Percentiles rank a stretch among this genome's conserved stretches.
Evolutionary conservation across 2,797 vertebrate genomes (phyloP).

Genomic region (Glyptemys insculpta): DNA sequence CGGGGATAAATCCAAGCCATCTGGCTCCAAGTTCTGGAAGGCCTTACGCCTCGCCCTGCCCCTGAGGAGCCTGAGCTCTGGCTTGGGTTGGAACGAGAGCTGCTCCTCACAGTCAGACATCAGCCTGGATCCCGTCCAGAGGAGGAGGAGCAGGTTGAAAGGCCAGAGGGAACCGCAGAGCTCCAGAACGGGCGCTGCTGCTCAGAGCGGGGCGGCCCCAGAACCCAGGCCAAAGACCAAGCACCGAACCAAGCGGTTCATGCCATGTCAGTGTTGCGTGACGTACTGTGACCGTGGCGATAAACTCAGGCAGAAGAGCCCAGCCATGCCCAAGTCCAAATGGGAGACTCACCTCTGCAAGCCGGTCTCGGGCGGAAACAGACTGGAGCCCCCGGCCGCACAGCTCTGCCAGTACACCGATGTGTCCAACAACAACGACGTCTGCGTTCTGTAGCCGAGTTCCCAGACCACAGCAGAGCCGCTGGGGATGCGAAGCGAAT

Average conservation of each 20-base stretch:
- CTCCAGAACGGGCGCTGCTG: neutral
- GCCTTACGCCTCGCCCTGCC: conserved; percentile 88
- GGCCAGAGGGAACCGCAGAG: conserved; percentile 53
- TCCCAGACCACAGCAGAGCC: fast-evolving
- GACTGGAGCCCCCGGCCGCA: conserved; percentile 7
- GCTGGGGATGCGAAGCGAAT: neutral
- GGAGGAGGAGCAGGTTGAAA: conserved; percentile 81
- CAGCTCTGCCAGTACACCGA: conserved; percentile 81
- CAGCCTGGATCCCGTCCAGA: conserved; percentile 82
- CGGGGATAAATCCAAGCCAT: conserved; percentile 83
- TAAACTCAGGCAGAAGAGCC: conserved; percentile 75
- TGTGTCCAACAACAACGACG: conserved; percentile 85
- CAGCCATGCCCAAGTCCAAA: conserved; percentile 68
- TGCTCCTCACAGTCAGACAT: conserved; percentile 93
- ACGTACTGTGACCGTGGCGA: conserved; percentile 77
- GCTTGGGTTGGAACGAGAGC: conserved; percentile 90
- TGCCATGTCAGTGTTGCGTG: conserved; percentile 82
- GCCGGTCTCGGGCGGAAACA: conserved; percentile 57
- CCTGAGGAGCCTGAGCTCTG: conserved; percentile 85
- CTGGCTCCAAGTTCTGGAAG: conserved; percentile 90
- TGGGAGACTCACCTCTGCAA: conserved; percentile 80
- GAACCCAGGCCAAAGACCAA: conserved; percentile 55
- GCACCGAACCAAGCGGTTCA: conserved; percentile 74
- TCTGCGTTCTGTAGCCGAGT: conserved; percentile 79
- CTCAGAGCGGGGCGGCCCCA: neutral